Evolutionary conservation across 2,797 vertebrate genomes (phyloP).

Genomic region (Pteronotus mesoamericanus): DNA sequence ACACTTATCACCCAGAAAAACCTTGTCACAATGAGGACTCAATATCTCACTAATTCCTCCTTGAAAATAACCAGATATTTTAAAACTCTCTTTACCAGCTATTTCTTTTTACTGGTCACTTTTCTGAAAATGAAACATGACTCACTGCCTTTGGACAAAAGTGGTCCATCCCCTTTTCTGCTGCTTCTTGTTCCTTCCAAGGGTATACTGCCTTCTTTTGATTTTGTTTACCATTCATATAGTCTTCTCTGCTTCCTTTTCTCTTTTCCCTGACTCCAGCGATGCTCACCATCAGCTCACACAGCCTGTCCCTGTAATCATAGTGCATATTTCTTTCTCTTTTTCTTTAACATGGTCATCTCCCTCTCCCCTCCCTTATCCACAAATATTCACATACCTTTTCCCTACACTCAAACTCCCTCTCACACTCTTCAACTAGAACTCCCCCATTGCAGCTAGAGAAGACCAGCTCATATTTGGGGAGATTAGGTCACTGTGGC

Average conservation of each 20-base stretch:
- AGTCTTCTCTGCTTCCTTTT: neutral
- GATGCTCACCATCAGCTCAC: rapidly evolving
- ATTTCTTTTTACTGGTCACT: neutral
- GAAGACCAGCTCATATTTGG: neutral
- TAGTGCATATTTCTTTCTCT: neutral
- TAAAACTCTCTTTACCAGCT: neutral
- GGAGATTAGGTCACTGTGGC: constrained; percentile 38
- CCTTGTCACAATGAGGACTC: neutral
- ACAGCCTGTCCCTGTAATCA: neutral
- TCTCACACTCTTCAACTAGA: neutral
- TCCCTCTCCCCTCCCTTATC: neutral
- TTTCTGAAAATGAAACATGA: neutral
- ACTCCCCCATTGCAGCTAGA: neutral
- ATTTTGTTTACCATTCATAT: rapidly evolving
- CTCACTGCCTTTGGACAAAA: neutral
- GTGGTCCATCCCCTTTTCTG: neutral
- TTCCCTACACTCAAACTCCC: too few species aligned
- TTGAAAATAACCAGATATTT: neutral
- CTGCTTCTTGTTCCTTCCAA: rapidly evolving
- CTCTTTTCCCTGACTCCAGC: too few species aligned
- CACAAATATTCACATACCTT: neutral
- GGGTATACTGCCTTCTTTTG: neutral
- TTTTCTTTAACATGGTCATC: neutral
- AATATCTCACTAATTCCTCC: neutral
- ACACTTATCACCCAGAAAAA: neutral